Evolutionary conservation across 2,797 vertebrate species (phyloP).

Genomic region (Cygnus olor): DNA sequence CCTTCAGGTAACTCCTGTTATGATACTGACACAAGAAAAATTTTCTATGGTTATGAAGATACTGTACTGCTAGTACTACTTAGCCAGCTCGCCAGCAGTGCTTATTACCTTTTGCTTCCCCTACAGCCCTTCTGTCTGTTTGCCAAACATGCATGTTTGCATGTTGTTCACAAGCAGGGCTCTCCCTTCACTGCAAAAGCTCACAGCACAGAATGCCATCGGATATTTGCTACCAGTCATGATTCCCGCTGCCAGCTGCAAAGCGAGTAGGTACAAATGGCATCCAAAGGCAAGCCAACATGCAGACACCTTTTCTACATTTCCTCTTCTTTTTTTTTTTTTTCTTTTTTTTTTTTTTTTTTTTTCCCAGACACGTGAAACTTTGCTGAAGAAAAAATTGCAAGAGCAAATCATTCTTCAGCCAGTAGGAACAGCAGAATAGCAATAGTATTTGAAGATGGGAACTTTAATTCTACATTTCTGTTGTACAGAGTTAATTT

Average conservation of each 20-base stretch:
- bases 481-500: background rate
- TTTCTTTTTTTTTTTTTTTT: too few species aligned
- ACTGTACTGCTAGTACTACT: background rate
- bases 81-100: rapidly evolving
- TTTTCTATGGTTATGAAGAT: background rate
- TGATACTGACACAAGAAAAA: background rate
- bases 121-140: rapidly evolving
- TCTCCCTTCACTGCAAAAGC: background rate
- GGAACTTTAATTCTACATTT: background rate
- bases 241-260: background rate
- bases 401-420: background rate
- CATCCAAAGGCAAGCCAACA: background rate
- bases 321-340: background rate
- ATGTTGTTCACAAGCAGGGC: background rate
- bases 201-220: rapidly evolving
- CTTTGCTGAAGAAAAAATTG: background rate
- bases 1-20: background rate
- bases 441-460: background rate
- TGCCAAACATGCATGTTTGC: background rate
- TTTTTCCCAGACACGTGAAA: background rate
- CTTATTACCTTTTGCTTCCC: background rate
- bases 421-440: background rate
- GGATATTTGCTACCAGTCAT: background rate
- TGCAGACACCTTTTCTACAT: background rate
- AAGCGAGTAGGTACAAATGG: background rate